These are phyloP conservation scores for Athripsodes cinereus DNA, from an alignment of 2,888 invertebrate genomes.

Conservation along the genomic window DNA sequence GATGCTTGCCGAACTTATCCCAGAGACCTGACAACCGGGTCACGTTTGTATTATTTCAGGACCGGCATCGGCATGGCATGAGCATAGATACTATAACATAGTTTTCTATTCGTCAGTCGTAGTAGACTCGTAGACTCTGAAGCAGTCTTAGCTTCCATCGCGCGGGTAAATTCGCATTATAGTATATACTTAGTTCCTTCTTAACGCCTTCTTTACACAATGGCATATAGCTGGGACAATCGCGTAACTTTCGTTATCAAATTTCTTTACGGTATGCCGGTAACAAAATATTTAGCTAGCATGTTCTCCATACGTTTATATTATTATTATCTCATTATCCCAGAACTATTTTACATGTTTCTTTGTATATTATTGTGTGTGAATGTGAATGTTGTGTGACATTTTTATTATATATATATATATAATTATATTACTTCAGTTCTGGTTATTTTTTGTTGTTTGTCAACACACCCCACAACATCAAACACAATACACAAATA, in stretches of 20 bases:
- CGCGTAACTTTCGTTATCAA: conserved; percentile 76
- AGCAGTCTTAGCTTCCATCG: conserved; percentile 2
- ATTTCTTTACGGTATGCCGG: conserved; percentile 71
- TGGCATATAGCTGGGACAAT: conserved; percentile 82
- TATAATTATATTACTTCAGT: no score
- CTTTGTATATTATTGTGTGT: not conserved
- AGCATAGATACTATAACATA: no score
- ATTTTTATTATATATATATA: not conserved
- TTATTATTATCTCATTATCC: no score
- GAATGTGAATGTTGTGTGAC: not conserved
- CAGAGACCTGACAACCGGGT: conserved; percentile 15
- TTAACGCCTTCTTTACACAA: conserved; percentile 36
- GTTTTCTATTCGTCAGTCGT: not conserved
- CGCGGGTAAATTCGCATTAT: not conserved
- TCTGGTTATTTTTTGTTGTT: no score
- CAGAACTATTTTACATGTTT: no score
- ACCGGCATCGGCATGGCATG: not conserved
- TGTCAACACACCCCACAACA: no score
- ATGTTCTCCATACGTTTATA: not conserved
- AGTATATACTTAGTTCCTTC: not conserved
- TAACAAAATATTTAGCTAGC: not conserved
- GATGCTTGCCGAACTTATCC: not conserved
- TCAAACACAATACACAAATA: no score
- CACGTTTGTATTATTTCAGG: conserved; percentile 21
- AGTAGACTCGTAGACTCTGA: conserved; percentile 1